Evolutionary conservation across 2,797 vertebrate genomes (phyloP), one percentile per base, ranked within the genome.

Genomic region (Xiphorhynchus erythropygius): DNA sequence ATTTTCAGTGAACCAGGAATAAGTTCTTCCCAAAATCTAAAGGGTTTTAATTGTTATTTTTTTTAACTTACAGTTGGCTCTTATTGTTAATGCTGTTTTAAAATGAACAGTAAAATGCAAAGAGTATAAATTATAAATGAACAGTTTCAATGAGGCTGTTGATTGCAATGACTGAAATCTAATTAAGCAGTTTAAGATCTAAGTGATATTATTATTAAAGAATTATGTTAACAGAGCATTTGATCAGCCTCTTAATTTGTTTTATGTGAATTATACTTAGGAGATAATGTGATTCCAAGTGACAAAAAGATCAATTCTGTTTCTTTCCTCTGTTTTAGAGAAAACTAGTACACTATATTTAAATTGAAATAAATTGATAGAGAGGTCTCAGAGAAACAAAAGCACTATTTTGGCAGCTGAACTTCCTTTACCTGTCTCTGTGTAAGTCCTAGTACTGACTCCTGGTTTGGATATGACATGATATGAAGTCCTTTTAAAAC

Each of bases 121-220:
- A 88, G 90, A 90, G 84, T 93, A 93, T 97, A 93, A 96, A 97
- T 97, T 96, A 96, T 90, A 96, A 96, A 96, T 89, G 79, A 97
- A 95, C 93, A 69, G 68, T 94, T 97, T 97, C 93, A 97, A 96
- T 96, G 96, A 97, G 95, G 95, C 91, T 76, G 93, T 96, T 94
- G 97, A 97, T 97, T 96, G 94, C 91, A 94, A 95, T 96, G 92
- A 96, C 96, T 83, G 94, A 96, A 95, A 97, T 97, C 96, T 97
- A 97, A 98, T 98, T 97, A 97, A 96, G 97, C 94, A 60, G 87
- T 90, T 94, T 95, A 96, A 96, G 91, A 97, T 90, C 93, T 95
- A 92, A 97, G 95, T 87, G 96, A 97, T 97, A 94, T 82, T 95
- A 94, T 97, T 96, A 97, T 95, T 96, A 91, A 94, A 96, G 93